Conservation (phyloP, 2,113 vertebrate genomes). For the Gambusia affinis region DNA sequence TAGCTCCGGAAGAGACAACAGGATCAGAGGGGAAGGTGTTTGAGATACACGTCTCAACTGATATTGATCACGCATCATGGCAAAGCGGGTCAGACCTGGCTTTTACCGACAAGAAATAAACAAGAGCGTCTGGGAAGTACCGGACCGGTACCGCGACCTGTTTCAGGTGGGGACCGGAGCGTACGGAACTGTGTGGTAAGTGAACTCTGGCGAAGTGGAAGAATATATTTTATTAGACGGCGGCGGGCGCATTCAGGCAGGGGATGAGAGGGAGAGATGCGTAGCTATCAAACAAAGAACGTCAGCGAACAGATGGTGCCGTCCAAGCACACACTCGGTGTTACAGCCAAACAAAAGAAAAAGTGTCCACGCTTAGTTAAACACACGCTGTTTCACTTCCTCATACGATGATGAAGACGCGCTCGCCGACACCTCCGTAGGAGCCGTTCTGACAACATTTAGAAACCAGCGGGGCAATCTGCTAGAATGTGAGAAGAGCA, state of each 20-base stretch:
- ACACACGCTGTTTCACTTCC: conserved; percentile 64
- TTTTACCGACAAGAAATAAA: conserved; percentile 90
- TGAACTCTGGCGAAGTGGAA: conserved; percentile 5
- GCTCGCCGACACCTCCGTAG: neutral
- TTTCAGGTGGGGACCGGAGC: conserved; percentile 91
- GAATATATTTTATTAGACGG: neutral
- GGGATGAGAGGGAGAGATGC: too few relatives aligned
- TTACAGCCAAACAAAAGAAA: conserved; percentile 54
- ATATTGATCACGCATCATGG: conserved; percentile 52
- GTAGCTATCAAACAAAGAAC: conserved; percentile 31
- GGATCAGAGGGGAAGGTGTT: neutral
- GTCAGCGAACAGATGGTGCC: conserved; percentile 50
- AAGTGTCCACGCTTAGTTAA: conserved; percentile 24
- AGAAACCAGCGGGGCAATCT: neutral
- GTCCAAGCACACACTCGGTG: conserved; percentile 14
- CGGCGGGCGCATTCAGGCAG: neutral
- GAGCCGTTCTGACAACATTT: neutral
- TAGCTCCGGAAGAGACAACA: conserved; percentile 43
- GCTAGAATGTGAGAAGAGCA: too few relatives aligned
- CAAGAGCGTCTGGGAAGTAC: conserved; percentile 92
- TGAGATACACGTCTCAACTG: neutral
- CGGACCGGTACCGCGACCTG: conserved; percentile 88
- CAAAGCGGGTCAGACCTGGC: conserved; percentile 77
- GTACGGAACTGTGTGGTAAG: conserved; percentile 96
- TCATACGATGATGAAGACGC: conserved; percentile 53